Percentiles rank a stretch among this genome's conserved stretches.
Conservation (phyloP, 1,140 invertebrate species). For the Ceratina japonica region DNA sequence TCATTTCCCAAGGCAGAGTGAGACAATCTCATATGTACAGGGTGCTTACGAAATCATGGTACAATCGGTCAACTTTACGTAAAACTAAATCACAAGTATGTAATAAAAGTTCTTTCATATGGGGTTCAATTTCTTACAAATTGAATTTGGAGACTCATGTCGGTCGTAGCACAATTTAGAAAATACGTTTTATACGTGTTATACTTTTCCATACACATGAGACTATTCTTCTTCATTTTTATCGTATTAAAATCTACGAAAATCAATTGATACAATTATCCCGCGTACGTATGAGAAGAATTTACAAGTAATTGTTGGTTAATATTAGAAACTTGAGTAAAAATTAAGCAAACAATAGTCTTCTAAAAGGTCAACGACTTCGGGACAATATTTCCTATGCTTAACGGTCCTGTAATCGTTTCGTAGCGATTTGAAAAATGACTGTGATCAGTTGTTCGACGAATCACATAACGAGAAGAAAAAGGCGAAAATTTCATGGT, state of each 20-base stretch:
- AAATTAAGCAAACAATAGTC: too few species aligned
- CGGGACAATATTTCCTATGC: neutral
- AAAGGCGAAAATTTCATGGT: conserved; percentile 7
- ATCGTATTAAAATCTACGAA: neutral
- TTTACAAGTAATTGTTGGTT: neutral
- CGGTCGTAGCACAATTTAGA: too few species aligned
- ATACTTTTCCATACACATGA: too few species aligned
- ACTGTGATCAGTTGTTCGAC: neutral
- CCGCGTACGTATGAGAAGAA: neutral
- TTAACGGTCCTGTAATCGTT: neutral
- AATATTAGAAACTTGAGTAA: neutral
- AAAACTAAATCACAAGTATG: too few species aligned
- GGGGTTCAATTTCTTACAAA: too few species aligned
- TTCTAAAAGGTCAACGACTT: neutral
- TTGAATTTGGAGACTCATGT: too few species aligned
- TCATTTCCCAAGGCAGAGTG: too few species aligned
- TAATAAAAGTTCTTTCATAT: too few species aligned
- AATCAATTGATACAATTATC: neutral
- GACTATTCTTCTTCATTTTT: neutral
- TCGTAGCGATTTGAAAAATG: neutral
- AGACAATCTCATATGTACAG: too few species aligned
- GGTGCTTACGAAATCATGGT: too few species aligned
- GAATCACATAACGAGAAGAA: neutral
- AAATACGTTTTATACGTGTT: too few species aligned
- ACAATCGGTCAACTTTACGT: too few species aligned